Conservation (phyloP, 2,113 vertebrate genomes). For the Malurus alboscapulatus region DNA sequence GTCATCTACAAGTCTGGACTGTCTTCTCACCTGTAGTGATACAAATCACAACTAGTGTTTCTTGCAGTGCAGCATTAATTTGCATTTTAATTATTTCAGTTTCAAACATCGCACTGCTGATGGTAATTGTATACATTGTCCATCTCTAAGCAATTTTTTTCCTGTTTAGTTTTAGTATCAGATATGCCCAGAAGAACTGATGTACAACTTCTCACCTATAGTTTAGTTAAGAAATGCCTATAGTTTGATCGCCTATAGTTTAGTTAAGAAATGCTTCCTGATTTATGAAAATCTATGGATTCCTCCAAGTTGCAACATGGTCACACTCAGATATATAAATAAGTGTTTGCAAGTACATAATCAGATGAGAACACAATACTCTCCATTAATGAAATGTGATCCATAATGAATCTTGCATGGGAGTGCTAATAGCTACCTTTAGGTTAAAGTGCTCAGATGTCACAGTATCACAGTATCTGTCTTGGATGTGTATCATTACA, state of each 20-base stretch:
- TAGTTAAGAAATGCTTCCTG: not conserved
- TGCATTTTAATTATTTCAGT: constrained; percentile 11
- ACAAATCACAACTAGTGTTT: constrained; percentile 27
- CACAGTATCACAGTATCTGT: constrained; percentile 23
- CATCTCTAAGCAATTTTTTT: not conserved
- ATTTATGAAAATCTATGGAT: not conserved
- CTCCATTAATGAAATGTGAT: constrained; percentile 41
- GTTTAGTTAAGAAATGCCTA: not conserved
- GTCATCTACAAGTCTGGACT: constrained; percentile 14
- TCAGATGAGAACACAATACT: constrained; percentile 24
- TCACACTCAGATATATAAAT: not conserved
- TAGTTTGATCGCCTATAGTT: not conserved
- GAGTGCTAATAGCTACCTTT: constrained; percentile 43
- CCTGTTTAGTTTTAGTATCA: not conserved
- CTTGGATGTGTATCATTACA: constrained; percentile 46
- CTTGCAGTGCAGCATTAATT: constrained; percentile 6
- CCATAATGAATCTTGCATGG: constrained; percentile 26
- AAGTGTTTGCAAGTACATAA: not conserved
- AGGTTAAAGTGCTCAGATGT: constrained; percentile 45
- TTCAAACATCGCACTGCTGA: not conserved
- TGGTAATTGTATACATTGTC: not conserved
- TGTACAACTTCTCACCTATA: not conserved
- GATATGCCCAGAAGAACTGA: not conserved
- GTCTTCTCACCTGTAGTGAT: constrained; percentile 38
- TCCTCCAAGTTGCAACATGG: not conserved